Conservation (phyloP, 2,888 invertebrate genomes). For the Zonitis immaculata region DNA sequence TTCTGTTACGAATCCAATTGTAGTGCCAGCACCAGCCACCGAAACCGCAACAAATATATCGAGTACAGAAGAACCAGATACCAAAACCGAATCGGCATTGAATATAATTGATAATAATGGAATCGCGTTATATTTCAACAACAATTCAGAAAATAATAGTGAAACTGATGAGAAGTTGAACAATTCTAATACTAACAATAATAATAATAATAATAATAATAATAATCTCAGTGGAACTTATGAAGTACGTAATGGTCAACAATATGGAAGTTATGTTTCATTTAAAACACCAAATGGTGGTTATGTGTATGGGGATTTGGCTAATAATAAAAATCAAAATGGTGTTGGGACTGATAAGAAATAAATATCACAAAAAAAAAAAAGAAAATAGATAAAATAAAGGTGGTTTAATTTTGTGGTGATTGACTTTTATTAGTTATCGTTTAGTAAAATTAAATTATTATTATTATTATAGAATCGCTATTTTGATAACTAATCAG, state of each 20-base stretch:
- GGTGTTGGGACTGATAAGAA: conserved; percentile 5
- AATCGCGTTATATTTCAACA: conserved; percentile 56
- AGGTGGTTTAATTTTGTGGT: conserved; percentile 9
- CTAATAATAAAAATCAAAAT: conserved; percentile 6
- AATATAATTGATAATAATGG: conserved; percentile 55
- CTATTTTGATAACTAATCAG: conserved; percentile 3
- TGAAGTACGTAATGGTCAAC: conserved; percentile 33
- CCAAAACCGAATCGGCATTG: conserved; percentile 31
- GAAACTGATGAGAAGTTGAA: conserved; percentile 5
- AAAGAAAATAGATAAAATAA: no score
- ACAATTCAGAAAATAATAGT: conserved; percentile 27
- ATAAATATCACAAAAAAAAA: no score
- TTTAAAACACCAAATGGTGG: conserved; percentile 34
- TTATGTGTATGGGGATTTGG: conserved; percentile 28
- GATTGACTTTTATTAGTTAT: conserved; percentile 7
- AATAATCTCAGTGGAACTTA: conserved; percentile 20
- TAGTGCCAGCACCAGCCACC: conserved; percentile 45
- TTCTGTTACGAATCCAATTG: conserved; percentile 49
- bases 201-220: no score
- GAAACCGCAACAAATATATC: conserved; percentile 7
- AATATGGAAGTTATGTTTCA: conserved; percentile 38
- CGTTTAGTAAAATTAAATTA: conserved; percentile 6
- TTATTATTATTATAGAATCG: conserved; percentile 8
- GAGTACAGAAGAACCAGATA: conserved; percentile 34
- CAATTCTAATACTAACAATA: conserved; percentile 3